phyloP scores from a whole-genome alignment of 2,888 invertebrate genomes.

The Euphydryas editha region DNA sequence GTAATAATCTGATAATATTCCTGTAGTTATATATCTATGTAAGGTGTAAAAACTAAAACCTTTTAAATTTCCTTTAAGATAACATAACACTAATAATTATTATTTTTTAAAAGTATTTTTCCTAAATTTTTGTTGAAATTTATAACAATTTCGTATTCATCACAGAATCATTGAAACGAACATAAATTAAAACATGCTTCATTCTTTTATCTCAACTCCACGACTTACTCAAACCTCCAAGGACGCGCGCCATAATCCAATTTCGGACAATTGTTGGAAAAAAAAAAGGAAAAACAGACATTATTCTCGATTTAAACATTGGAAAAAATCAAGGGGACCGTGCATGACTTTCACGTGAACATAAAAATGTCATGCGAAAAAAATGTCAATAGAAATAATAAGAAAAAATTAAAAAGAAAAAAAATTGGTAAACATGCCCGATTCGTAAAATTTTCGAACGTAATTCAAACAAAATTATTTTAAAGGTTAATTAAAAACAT shows the following conservation, averaged over 20 bases:
- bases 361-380: slow-evolving; percentile 43
- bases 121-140: slow-evolving; percentile 10
- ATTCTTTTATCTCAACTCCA: slow-evolving; percentile 42
- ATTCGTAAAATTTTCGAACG: slow-evolving; percentile 41
- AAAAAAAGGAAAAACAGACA: slow-evolving; percentile 69
- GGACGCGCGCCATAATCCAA: slow-evolving; percentile 78
- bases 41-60: too few relatives aligned
- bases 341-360: slow-evolving; percentile 54
- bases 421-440: slow-evolving; percentile 43
- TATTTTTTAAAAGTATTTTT: too few relatives aligned
- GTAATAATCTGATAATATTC: too few relatives aligned
- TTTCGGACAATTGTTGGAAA: slow-evolving; percentile 77
- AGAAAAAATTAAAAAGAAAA: slow-evolving; percentile 47
- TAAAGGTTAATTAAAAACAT: slow-evolving; percentile 40
- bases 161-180: slow-evolving; percentile 29
- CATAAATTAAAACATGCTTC: slow-evolving; percentile 51
- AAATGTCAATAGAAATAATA: slow-evolving; percentile 43
- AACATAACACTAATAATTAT: too few relatives aligned
- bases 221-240: slow-evolving; percentile 82
- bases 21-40: too few relatives aligned
- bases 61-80: too few relatives aligned
- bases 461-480: slow-evolving; percentile 35
- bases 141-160: slow-evolving; percentile 48
- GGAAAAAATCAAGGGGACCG: slow-evolving; percentile 46
- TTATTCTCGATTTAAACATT: slow-evolving; percentile 58